Base-by-base conservation (phyloP, 2,797 vertebrate genomes). In the Crotalus adamanteus region DNA sequence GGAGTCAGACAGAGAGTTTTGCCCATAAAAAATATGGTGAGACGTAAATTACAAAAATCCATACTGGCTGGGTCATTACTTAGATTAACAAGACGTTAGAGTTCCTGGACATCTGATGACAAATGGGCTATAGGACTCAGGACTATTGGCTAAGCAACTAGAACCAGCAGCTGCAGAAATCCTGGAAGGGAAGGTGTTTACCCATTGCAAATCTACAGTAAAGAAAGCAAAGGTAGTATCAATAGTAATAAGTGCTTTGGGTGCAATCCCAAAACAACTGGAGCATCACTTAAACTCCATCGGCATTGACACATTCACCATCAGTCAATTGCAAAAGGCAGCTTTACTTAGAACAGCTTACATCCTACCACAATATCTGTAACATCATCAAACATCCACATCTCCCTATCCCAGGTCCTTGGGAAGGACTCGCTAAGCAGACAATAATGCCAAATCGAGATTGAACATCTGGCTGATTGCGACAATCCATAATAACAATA, bases 61-160 rank as follows among this genome's bases (percentile, higher is more conserved):
- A 31, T 69, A 69, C n/a, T 1, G 1, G 4, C 12, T n/a, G 26
- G 9, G 26, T 28, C 0, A 9, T 63, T 0, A 0, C 12, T 1
- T 53, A 69, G 63, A 31, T 69, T 53, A 53, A 53, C 51, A 53
- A 11, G 51, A 53, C 0, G n/a, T 31, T 69, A n/a, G 63, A 69
- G 2, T 69, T 69, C 63, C 63, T 69, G 63, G 13, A 31, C 12
- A 31, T 69, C 63, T 69, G 63, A 5, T 69, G n/a, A 65, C 14
- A 65, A 65, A 16, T 65, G 63, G 63, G 13, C 63, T n/a, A n/a
- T 5, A 65, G 4, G 28, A 16, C 28, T n/a, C 28, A n/a, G 63
- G 63, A 65, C n/a, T 65, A n/a, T 65, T 65, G 63, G 5, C 28
- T 65, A 13, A 31, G n/a, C n/a, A 69, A 16, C n/a, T 69, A n/a